Conservation (phyloP, 2,888 invertebrate species). For the Cecidostiba fungosa region DNA sequence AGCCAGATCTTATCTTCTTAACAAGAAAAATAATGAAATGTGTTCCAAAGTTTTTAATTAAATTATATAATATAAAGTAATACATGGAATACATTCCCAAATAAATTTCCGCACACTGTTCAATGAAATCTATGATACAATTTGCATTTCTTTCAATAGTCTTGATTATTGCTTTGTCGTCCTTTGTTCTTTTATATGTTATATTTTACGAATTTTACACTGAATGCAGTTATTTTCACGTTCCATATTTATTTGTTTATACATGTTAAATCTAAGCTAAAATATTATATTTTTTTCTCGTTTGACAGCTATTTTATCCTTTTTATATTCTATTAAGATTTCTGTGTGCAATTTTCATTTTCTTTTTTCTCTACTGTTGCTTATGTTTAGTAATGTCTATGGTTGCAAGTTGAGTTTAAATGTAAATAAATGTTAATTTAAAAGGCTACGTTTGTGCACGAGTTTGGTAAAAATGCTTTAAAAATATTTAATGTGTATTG, state of each 20-base stretch:
- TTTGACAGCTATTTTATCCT: not conserved
- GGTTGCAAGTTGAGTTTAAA: not conserved
- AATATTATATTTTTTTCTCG: not conserved
- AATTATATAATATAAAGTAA: not conserved
- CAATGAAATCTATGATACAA: not conserved
- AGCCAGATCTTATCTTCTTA: constrained; percentile 88
- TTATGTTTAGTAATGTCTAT: not conserved
- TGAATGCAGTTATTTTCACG: not conserved
- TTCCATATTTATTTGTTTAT: not conserved
- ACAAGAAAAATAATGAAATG: constrained; percentile 90
- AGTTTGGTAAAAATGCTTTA: not conserved
- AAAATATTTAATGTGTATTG: not conserved
- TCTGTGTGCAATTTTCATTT: not conserved
- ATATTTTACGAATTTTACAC: not conserved
- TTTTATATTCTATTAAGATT: not conserved
- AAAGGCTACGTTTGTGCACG: not conserved
- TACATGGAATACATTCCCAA: not conserved
- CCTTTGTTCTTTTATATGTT: not conserved
- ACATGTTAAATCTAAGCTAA: not conserved
- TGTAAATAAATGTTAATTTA: not conserved
- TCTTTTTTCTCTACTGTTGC: not conserved
- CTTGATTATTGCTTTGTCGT: not conserved
- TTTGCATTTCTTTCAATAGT: not conserved
- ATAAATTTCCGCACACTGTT: not conserved
- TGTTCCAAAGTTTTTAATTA: constrained; percentile 81